Base-by-base conservation (phyloP, 2,113 vertebrate genomes). In the Muntiacus muntjak region DNA sequence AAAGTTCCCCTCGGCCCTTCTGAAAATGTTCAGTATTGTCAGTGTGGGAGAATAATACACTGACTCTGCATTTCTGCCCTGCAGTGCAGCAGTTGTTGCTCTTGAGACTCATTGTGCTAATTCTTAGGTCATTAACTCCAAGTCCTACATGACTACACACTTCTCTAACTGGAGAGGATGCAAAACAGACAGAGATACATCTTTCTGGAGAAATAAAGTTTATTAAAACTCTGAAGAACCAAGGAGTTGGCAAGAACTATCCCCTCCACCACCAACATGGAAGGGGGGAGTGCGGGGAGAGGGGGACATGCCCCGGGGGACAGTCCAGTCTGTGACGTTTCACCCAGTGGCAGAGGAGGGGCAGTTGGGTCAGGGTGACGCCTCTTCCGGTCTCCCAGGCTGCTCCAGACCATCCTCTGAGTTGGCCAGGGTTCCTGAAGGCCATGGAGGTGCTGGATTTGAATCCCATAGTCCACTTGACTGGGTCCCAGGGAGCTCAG, bases 361-460 rank as follows among this genome's bases (percentile, higher is more conserved):
- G 28, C 17, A 7, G 36, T 40, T 4, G 14, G 55, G 36, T 23
- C 28, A n/a, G 14, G 28, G 16, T 1, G 55, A 23, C 0, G 1
- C n/a, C 19, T 26, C 45, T 28, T 47, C 30, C n/a, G 78, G 21
- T 64, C 52, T 26, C 19, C 45, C 28, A 45, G 60, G 50, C 17
- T 0, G 1, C 36, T 54, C 54, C 47, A 57, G 84, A 15, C 30
- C 28, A 25, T 45, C 40, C 26, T 71, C 99, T 99, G 76, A 99
- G 99, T 99, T 99, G 99, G 45, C 99, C 99, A 98, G 99, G 99
- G 99, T 99, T 99, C 99, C 99, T 99, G 98, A 99, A 99, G 98
- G 99, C 99, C 94, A 99, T 99, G 97, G 99, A 99, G n/a, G 99
- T 99, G 97, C 99, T 99, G 3, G 98, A 99, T 99, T 97, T 99